Base-by-base conservation (phyloP, 2,113 vertebrate species). In the Paedocypris sp. region DNA sequence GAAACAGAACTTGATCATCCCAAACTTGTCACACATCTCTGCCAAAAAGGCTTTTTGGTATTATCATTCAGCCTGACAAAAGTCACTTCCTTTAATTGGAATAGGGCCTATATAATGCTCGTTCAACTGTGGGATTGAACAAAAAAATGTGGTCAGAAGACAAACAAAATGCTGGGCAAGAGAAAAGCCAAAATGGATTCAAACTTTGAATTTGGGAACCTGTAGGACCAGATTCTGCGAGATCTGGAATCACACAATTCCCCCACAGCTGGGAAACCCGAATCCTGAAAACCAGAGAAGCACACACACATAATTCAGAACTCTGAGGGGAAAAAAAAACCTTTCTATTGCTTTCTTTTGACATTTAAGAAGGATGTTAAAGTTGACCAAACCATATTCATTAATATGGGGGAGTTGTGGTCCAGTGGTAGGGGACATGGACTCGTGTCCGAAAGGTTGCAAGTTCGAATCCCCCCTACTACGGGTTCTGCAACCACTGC, bases 1-100 rank as follows among this genome's bases (percentile, higher is more conserved):
- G 91, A 72, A 91, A 89, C 56, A 93, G 79, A 64, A 96, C 69
- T 94, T 91, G 61, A 96, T 88, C 47, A 93, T 89, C 0, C 93
- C 93, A 43, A 91, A 94, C 64, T 94, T 94, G 16, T 88, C 85
- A 67, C 92, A 96, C 93, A 96, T 94, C 5, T 96, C 93, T 1
- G 88, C 88, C 74, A 96, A 75, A 66, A 96, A 96, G 87, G 87
- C 78, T 96, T 89, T 58, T 89, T 90, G 56, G 94, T 89, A 53
- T 96, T 96, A 83, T 96, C 93, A 64, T 96, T 96, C 20, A 96
- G 87, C 3, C 90, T 82, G 1, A 91, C 92, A 1, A 96, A 96
- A 11, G 91, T 94, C 75, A 96, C 91, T 77, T 94, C 93, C 66
- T 94, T n/a, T 94, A 74, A 93, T 84, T 0, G 93, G 93, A 59